Percentiles rank a stretch among this genome's conserved stretches.
These are phyloP conservation scores for Tragopan temminckii DNA, from an alignment of 2,797 vertebrate species.

Conservation along the genomic window DNA sequence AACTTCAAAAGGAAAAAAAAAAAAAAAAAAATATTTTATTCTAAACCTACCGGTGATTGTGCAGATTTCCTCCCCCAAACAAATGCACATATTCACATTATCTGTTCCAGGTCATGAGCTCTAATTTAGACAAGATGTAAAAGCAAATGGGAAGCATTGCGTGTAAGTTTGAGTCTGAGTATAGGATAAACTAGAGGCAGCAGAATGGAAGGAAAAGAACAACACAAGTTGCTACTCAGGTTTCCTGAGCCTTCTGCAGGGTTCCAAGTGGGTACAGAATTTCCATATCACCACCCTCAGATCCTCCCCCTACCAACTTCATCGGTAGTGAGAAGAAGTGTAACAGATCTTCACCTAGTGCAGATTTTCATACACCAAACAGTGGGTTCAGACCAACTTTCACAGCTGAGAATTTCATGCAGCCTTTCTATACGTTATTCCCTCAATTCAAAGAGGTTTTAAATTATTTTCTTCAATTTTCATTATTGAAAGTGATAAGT, in stretches of 20 bases:
- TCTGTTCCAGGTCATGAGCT: not conserved
- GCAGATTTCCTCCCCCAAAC: not conserved
- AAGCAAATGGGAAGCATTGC: not conserved
- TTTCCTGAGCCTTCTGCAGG: not conserved
- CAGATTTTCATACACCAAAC: not conserved
- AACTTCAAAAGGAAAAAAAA: not conserved
- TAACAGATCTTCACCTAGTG: not conserved
- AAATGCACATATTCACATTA: not conserved
- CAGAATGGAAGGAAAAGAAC: not conserved
- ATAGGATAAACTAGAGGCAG: not conserved
- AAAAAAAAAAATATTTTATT: not conserved
- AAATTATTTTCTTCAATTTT: not conserved
- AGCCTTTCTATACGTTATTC: not conserved
- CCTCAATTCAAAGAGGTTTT: not conserved
- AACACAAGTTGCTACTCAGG: not conserved
- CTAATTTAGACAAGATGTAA: not conserved
- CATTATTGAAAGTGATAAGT: not conserved
- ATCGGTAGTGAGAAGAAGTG: not conserved
- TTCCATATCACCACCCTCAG: not conserved
- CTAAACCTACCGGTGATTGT: not conserved
- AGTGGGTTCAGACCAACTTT: not conserved
- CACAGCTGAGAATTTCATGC: not conserved
- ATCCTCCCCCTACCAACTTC: fast-evolving
- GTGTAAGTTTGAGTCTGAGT: not conserved
- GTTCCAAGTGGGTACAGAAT: not conserved